Evolutionary conservation across 2,888 invertebrate species (phyloP), one percentile per base, ranked within the genome.

Genomic region (Sialis lutaria): DNA sequence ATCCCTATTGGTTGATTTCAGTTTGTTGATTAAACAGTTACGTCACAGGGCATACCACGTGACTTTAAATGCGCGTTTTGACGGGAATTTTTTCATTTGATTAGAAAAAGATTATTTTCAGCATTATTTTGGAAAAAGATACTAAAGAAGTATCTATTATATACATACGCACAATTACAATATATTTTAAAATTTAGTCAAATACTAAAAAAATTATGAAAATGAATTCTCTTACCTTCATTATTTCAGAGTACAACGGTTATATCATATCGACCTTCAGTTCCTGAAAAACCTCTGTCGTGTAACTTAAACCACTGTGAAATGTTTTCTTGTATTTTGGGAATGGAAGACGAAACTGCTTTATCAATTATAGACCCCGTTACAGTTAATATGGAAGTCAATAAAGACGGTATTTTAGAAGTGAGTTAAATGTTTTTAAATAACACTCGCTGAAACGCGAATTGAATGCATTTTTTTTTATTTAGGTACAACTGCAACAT

Each of bases 351-450:
- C 52, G 89, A 89, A 60, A 93, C 93, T 0, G 93, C 95, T 1
- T 68, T 95, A 12, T 89, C 92, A 34, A 95, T 96, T 56, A 85
- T 96, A 47, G 93, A 93, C 65, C 95, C 93, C 1, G 85, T 92
- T 42, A 85, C 85, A 6, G 73, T 93, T 37, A 84, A 82, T 58
- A 72, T 85, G 46, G 82, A 82, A 53, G 60, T 90, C 41, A 75
- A 73, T 58, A 51, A 62, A 64, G 63, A 69, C 56, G 62, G 70
- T 60, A 58, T 64, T 63, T 56, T 75, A 60, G 64, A 76, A 67
- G 61, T 59, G 52, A 33, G 9, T 34, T 32, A 32, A 9, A 1
- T 37, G 2, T 8, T 31, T 22, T 22, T 22, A 22, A 22, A 22
- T 22, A 22, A 22, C 22, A 22, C 4, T 22, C 4, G 22, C 22